These are phyloP conservation scores for Romanogobio albipinnatus DNA, from an alignment of 2,113 vertebrate genomes.

Conservation along the genomic window DNA sequence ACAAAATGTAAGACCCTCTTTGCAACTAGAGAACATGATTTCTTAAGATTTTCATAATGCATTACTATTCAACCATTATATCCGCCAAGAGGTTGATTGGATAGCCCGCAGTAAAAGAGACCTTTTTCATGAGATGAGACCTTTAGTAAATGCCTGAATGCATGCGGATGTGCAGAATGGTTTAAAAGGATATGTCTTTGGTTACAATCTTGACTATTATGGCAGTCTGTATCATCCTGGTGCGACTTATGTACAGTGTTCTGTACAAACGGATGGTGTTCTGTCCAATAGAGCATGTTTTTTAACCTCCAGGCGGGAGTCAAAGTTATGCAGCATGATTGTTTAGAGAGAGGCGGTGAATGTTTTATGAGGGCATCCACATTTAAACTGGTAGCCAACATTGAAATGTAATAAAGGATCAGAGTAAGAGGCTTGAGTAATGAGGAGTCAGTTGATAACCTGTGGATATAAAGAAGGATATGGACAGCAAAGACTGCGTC, in stretches of 20 bases:
- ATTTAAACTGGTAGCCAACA: conserved; percentile 40
- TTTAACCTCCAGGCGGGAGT: background rate
- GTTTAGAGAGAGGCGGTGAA: conserved; percentile 32
- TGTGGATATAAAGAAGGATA: conserved; percentile 52
- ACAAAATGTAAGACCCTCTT: conserved; percentile 55
- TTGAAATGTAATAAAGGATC: conserved; percentile 40
- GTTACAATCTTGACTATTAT: background rate
- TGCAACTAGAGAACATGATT: conserved; percentile 56
- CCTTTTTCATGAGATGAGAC: conserved; percentile 35
- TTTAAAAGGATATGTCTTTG: conserved; percentile 46
- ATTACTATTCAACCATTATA: conserved; percentile 59
- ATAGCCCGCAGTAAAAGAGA: conserved; percentile 41
- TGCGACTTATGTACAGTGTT: background rate
- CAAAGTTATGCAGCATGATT: background rate
- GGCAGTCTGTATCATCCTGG: background rate
- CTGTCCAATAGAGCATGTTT: background rate
- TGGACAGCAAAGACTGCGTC: conserved; percentile 38
- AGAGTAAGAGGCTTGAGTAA: conserved; percentile 40
- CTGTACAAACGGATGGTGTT: conserved; percentile 3
- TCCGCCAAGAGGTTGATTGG: conserved; percentile 49
- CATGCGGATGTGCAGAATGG: conserved; percentile 45
- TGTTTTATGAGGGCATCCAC: conserved; percentile 49
- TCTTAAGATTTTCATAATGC: conserved; percentile 60
- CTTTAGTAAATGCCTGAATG: conserved; percentile 53
- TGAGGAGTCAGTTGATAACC: conserved; percentile 47